Evolutionary conservation across 2,888 invertebrate species (phyloP).

Genomic region (Hypselothyrea guttata): DNA sequence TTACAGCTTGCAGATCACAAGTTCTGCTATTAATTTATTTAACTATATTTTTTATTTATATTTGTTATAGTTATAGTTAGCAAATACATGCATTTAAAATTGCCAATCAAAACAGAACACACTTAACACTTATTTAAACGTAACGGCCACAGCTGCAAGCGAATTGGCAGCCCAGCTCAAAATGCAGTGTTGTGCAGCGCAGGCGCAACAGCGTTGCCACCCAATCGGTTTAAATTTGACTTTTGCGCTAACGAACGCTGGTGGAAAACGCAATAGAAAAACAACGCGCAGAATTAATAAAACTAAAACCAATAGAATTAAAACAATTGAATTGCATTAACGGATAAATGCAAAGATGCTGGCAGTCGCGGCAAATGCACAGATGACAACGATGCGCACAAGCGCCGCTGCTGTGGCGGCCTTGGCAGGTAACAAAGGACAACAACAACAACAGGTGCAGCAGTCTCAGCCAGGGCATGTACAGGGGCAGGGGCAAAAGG

Average conservation of each 20-base stretch:
- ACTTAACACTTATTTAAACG: no score
- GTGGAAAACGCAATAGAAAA: slow-evolving; percentile 39
- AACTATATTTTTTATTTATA: no score
- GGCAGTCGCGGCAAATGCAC: slow-evolving; percentile 23
- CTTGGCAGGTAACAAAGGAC: slow-evolving; percentile 49
- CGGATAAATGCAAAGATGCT: no score
- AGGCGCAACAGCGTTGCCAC: slow-evolving; percentile 54
- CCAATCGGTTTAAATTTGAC: slow-evolving; percentile 49
- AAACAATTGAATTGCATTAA: not conserved
- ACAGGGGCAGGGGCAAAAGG: slow-evolving; percentile 30
- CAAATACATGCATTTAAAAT: no score
- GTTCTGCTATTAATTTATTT: no score
- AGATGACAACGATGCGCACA: slow-evolving; percentile 48
- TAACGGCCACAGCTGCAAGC: no score
- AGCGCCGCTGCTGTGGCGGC: slow-evolving; percentile 52
- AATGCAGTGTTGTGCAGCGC: slow-evolving; percentile 27
- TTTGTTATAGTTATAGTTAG: no score
- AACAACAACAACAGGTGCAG: slow-evolving; percentile 33
- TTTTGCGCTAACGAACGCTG: slow-evolving; percentile 69
- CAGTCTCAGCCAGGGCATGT: slow-evolving; percentile 20
- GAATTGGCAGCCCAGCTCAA: no score
- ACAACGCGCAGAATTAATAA: slow-evolving; percentile 42
- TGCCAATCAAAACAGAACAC: no score
- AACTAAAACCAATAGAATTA: not conserved
- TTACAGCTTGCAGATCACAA: no score